Evolutionary conservation across 2,888 invertebrate genomes (phyloP).

Genomic region (Paralinhomoeus sp.): DNA sequence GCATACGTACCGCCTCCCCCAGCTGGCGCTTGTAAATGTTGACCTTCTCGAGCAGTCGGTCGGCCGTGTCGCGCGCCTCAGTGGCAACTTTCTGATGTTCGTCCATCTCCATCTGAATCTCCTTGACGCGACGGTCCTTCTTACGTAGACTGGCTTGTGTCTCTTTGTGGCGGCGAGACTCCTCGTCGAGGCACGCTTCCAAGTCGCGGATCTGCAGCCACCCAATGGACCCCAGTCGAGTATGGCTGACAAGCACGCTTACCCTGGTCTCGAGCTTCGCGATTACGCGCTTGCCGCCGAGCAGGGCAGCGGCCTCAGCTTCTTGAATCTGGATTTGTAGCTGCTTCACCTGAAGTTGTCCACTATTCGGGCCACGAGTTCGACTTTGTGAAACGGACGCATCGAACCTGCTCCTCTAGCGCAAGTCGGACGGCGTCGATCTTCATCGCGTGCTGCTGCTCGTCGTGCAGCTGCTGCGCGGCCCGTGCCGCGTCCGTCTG

Average conservation of each 20-base stretch:
- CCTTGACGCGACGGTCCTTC: conserved; percentile 89
- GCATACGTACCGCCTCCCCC: conserved; percentile 55
- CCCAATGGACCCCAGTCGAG: too few species aligned
- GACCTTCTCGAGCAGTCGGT: conserved; percentile 50
- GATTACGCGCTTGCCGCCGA: conserved; percentile 85
- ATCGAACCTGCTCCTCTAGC: conserved; percentile 59
- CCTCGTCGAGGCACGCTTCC: conserved; percentile 80
- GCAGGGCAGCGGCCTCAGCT: conserved; percentile 79
- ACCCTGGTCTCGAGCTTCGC: conserved; percentile 75
- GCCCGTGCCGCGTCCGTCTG: conserved; percentile 62
- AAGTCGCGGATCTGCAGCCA: conserved; percentile 51
- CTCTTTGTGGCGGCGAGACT: conserved; percentile 86
- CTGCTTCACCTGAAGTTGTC: conserved; percentile 46
- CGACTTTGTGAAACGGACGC: too few species aligned
- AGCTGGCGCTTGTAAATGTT: conserved; percentile 85
- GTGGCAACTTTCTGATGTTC: conserved; percentile 87
- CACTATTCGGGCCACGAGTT: too few species aligned
- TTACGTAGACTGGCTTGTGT: conserved; percentile 90
- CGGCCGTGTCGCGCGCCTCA: conserved; percentile 52
- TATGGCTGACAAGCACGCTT: conserved; percentile 7
- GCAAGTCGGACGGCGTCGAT: conserved; percentile 92
- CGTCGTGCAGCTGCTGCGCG: conserved; percentile 74
- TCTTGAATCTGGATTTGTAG: conserved; percentile 38
- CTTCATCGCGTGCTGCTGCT: conserved; percentile 84
- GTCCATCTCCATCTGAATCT: conserved; percentile 72